A percentile compares a stretch with the other conserved stretches of the same genome.
Conservation (phyloP, 92 coral and sea anemone genomes). For the Epizoanthus ramosus region DNA sequence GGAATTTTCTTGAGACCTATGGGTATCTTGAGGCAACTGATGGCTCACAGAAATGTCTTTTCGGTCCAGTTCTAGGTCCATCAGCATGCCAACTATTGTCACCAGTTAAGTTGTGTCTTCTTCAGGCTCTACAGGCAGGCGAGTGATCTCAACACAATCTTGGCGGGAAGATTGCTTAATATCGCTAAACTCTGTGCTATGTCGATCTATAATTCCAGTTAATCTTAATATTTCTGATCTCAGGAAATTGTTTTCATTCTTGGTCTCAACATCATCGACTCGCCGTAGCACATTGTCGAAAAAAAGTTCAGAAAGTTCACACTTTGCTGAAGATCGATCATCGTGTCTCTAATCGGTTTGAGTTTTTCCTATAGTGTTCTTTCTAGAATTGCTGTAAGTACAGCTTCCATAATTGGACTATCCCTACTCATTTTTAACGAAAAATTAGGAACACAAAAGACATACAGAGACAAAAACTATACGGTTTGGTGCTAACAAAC, state of each 20-base stretch:
- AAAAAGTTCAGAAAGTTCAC: conserved; percentile 23
- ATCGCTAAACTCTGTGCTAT: conserved; percentile 11
- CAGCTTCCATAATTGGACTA: conserved; percentile 1
- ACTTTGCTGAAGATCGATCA: conserved; percentile 13
- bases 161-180: conserved; percentile 35
- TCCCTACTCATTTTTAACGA: too few species aligned
- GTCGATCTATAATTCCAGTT: conserved; percentile 22
- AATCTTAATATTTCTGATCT: conserved; percentile 18
- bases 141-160: conserved; percentile 34
- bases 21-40: background rate
- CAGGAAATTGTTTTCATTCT: conserved; percentile 13
- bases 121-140: conserved; percentile 27
- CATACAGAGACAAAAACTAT: too few species aligned
- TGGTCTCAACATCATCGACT: conserved; percentile 17
- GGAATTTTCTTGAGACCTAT: background rate
- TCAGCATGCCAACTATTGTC: background rate
- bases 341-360: conserved; percentile 10
- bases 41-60: conserved; percentile 33
- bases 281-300: background rate
- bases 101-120: conserved; percentile 27
- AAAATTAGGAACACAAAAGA: too few species aligned
- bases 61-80: conserved; percentile 20
- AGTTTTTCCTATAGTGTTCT: conserved; percentile 16
- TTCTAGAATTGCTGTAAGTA: conserved; percentile 11
- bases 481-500: too few species aligned